A percentile compares a stretch with the other conserved stretches of the same genome.
These are phyloP conservation scores for Otus scops DNA, from an alignment of 2,797 vertebrate genomes.

Conservation along the genomic window DNA sequence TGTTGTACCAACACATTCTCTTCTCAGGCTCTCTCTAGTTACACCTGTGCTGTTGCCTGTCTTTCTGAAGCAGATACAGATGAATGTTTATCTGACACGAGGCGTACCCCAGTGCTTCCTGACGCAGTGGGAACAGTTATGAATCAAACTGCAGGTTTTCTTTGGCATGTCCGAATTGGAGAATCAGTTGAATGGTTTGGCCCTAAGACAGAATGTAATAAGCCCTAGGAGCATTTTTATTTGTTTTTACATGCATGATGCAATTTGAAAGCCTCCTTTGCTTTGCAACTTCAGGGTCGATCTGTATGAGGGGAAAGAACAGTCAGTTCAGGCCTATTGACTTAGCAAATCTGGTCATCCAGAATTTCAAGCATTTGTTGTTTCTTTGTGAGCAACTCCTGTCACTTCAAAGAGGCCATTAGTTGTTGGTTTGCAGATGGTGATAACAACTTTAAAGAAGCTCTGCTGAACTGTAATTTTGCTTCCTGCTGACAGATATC, in stretches of 20 bases:
- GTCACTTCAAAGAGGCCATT: constrained; percentile 33
- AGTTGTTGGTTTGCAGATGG: constrained; percentile 24
- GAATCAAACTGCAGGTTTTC: neutral
- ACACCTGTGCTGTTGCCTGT: neutral
- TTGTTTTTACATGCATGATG: neutral
- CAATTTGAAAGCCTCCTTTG: constrained; percentile 15
- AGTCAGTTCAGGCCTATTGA: neutral
- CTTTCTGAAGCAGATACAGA: neutral
- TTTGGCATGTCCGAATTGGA: neutral
- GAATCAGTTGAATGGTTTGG: constrained; percentile 11
- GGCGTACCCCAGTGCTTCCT: neutral
- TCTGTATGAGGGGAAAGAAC: constrained; percentile 24
- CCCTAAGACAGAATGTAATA: neutral
- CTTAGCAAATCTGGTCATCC: neutral
- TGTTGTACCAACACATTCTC: neutral
- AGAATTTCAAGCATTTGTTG: neutral
- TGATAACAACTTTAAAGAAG: constrained; percentile 9
- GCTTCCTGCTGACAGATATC: constrained; percentile 79
- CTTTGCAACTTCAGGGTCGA: neutral
- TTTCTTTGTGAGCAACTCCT: constrained; percentile 4
- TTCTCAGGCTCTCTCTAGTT: neutral
- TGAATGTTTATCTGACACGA: neutral
- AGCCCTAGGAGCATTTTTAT: constrained; percentile 4
- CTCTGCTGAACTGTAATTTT: constrained; percentile 43
- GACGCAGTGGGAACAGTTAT: neutral